Evolutionary conservation across 2,113 vertebrate species (phyloP), one percentile per base, ranked within the genome.

Genomic region (Salvator merianae): DNA sequence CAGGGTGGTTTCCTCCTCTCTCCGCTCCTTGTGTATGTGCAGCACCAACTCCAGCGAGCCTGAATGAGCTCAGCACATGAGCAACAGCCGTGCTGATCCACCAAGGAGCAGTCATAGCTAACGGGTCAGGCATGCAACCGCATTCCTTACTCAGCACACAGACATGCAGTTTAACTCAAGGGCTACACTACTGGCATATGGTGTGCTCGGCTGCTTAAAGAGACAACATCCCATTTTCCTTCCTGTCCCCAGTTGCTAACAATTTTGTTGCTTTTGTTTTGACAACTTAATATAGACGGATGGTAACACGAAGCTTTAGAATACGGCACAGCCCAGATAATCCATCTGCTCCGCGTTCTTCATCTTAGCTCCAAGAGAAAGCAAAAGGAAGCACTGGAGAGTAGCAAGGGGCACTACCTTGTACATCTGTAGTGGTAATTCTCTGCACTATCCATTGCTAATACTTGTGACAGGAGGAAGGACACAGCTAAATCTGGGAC

Each of bases 131-230:
- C 92, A 92, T 88, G 97, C 96, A 96, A 95, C 96, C 96, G 92
- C 97, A 98, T 97, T 98, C 97, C 97, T 98, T 97, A 97, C 96
- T 98, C 97, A 98, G 94, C 95, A 94, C 97, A 91, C 95, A 97
- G 98, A 96, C 96, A 97, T 96, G 97, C 90, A 89, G 95, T 92
- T 94, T 95, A 96, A 95, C 96, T 95, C 93, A 94, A 84, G 94
- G 95, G 95, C 95, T 94, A 32, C 77, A 69, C 85, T 28, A 83
- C 88, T 85, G 89, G 82, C 90, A 89, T 32, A 91, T 43, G 87
- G 91, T 85, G 62, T 72, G 22, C 89, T 90, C 86, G 69, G 22
- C 88, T 1, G 87, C 92, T 93, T 93, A 95, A 95, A 94, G 93
- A 91, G 90, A 59, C 93, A 91, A 91, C 81, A 20, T 36, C 84